Base-by-base conservation (phyloP, 2,888 invertebrate species). In the Branchinecta sandiegonensis region DNA sequence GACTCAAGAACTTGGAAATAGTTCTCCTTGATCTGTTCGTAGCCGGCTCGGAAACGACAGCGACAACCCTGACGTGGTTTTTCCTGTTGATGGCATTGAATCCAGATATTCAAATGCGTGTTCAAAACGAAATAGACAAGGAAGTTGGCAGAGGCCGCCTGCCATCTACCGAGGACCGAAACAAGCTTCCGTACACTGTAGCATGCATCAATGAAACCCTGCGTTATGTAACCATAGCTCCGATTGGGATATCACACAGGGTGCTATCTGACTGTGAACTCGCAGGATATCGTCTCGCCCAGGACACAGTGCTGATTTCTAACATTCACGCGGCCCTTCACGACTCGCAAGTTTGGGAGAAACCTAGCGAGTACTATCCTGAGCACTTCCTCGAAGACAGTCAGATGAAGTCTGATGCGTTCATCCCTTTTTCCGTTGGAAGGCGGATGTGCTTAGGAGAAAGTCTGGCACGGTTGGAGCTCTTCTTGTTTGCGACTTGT, bases 331-430 rank as follows among this genome's bases (percentile, higher is more conserved):
- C 14, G 48, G 67, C 48, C 7, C 10, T 67, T 9, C 67, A 23
- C 8, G 50, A 67, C 23, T 23, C 50, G 8, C 12, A 3, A 8
- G 48, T 48, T 13, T 67, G 67, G 67, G 50, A 65, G 2, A 67
- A 67, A 13, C 67, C 67, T 12, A 48, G 47, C 7, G 67, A 56
- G 13, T 67, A 48, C 48, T 67, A 67, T 12, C 67, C 67, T 11
- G 67, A 67, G 23, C 67, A 67, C 23, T 67, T 67, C n/a, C 48
- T 67, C 9, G 10, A 56, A 17, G 63, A 23, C n/a, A 56, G 63
- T 37, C 37, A 37, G 4, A 37, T 37, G 37, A 37, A 37, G 6
- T 37, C 37, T 37, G 37, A 37, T 37, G 37, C 37, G 37, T 37
- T 37, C 63, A 56, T 56, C 11, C 63, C 63, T 10, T 56, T 56